These are phyloP conservation scores for Lycorma delicatula DNA, from an alignment of 1,140 invertebrate species.

Conservation along the genomic window DNA sequence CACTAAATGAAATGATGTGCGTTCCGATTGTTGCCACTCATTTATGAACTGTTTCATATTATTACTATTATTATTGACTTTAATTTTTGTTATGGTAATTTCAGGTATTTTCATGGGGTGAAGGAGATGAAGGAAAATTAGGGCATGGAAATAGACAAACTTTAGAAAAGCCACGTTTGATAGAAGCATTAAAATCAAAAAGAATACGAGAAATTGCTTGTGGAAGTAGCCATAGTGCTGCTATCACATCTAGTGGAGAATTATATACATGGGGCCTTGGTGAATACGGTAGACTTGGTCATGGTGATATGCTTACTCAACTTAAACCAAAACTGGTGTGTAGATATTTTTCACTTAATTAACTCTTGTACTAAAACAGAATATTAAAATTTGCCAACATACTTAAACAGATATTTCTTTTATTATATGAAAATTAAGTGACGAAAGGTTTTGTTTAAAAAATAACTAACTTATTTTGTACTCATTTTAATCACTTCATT, in stretches of 20 bases:
- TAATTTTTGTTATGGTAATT: too few species aligned
- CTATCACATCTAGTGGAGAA: constrained; percentile 84
- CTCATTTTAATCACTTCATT: too few species aligned
- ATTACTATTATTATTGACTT: too few species aligned
- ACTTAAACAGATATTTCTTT: too few species aligned
- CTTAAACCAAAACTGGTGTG: constrained; percentile 74
- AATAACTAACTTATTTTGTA: too few species aligned
- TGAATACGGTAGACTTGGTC: constrained; percentile 85
- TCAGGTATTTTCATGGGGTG: constrained; percentile 89
- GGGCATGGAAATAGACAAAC: constrained; percentile 79
- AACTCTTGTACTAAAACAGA: too few species aligned
- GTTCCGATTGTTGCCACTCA: too few species aligned
- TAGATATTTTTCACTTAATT: constrained; percentile 15
- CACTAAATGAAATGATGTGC: too few species aligned
- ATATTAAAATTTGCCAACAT: too few species aligned
- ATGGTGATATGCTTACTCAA: constrained; percentile 82
- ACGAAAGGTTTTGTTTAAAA: too few species aligned
- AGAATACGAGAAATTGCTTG: constrained; percentile 86
- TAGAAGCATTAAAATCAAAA: constrained; percentile 75
- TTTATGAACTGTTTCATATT: too few species aligned
- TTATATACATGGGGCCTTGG: constrained; percentile 93
- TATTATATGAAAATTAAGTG: too few species aligned
- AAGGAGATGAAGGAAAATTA: constrained; percentile 90
- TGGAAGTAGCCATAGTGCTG: constrained; percentile 88
- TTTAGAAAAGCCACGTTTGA: constrained; percentile 72